phyloP scores from a whole-genome alignment of 64 coral and sea anemone genomes.

The Anthopleura sola region DNA sequence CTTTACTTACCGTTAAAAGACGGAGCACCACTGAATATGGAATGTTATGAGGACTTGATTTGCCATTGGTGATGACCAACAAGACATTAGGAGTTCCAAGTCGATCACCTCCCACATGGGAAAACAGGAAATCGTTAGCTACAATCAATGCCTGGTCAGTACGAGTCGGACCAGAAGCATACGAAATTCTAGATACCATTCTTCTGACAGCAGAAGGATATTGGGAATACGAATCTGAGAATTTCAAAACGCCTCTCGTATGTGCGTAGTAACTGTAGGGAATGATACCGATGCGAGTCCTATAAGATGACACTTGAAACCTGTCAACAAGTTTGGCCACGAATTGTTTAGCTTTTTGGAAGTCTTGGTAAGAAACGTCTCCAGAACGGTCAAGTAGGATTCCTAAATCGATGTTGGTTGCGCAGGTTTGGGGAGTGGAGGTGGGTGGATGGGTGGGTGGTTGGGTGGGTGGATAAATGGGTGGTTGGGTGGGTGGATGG shows the following conservation, averaged over 20 bases:
- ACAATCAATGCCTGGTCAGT: conserved; percentile 26
- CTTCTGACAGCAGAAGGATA: conserved; percentile 18
- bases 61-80: conserved; percentile 42
- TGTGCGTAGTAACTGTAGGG: conserved; percentile 16
- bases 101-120: conserved; percentile 21
- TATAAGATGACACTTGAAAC: conserved; percentile 20
- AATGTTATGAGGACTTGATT: not conserved
- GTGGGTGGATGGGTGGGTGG: not conserved
- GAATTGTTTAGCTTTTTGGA: conserved; percentile 36
- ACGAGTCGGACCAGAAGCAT: not conserved
- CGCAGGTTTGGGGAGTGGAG: not conserved
- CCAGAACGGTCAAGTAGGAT: conserved; percentile 36
- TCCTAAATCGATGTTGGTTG: conserved; percentile 29
- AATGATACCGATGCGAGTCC: conserved; percentile 44
- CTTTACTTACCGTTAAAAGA: conserved; percentile 15
- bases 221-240: conserved; percentile 18
- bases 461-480: too few relatives aligned
- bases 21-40: conserved; percentile 22
- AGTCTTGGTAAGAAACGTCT: not conserved
- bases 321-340: conserved; percentile 20
- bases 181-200: conserved; percentile 2
- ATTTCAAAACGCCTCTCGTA: not conserved
- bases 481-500: too few relatives aligned
- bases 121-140: conserved; percentile 24
- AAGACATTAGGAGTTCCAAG: conserved; percentile 15